phyloP scores from a whole-genome alignment of 2,797 vertebrate species.

The Syngnathus rostellatus region DNA sequence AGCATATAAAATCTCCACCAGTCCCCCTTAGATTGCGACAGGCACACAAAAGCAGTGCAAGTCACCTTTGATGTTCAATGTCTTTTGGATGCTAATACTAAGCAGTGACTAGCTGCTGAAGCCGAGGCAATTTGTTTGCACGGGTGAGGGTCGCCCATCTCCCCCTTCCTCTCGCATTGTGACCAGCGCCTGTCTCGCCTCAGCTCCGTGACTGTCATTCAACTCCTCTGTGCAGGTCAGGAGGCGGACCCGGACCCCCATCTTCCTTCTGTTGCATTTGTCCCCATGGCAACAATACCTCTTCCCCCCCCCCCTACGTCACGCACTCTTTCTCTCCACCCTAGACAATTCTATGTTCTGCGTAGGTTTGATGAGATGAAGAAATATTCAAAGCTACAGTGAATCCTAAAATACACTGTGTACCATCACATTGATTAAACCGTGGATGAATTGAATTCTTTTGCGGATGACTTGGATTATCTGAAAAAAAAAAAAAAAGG shows the following conservation, averaged over 20 bases:
- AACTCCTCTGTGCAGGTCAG: conserved; percentile 64
- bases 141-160: conserved; percentile 19
- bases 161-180: conserved; percentile 17
- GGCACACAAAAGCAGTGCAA: conserved; percentile 41
- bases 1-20: conserved; percentile 38
- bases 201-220: conserved; percentile 41
- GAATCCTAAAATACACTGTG: too few relatives aligned
- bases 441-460: too few relatives aligned
- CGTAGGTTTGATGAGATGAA: too few relatives aligned
- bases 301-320: conserved; percentile 40
- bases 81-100: conserved; percentile 71
- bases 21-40: conserved; percentile 39
- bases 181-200: conserved; percentile 23
- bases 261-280: conserved; percentile 66
- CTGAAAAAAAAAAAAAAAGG: too few relatives aligned
- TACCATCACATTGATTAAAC: too few relatives aligned
- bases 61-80: conserved; percentile 61
- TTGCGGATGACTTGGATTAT: too few relatives aligned
- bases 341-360: too few relatives aligned
- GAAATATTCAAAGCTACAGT: too few relatives aligned
- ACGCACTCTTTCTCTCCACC: not conserved
- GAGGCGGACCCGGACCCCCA: conserved; percentile 48
- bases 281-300: conserved; percentile 72
- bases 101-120: conserved; percentile 42
- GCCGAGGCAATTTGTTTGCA: conserved; percentile 24